Percentiles rank a stretch among this genome's conserved stretches.
Conservation (phyloP, 2,113 vertebrate species). For the Taxidea taxus region DNA sequence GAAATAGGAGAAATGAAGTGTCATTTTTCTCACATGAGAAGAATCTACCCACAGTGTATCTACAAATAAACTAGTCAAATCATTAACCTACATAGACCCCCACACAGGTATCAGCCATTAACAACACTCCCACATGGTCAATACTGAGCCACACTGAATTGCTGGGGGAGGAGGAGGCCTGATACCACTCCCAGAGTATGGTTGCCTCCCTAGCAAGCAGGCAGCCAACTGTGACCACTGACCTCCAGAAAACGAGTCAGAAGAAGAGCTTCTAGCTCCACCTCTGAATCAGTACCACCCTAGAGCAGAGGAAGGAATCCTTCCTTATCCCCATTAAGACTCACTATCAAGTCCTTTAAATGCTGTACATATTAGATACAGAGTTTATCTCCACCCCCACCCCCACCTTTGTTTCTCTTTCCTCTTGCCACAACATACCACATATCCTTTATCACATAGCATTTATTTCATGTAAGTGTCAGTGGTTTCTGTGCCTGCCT, state of each 20-base stretch:
- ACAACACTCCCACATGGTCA: constrained; percentile 30
- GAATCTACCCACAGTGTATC: not conserved
- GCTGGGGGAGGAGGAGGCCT: not conserved
- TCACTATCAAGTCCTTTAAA: not conserved
- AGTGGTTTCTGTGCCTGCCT: not conserved
- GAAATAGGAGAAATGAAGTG: constrained; percentile 14
- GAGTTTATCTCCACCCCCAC: not conserved
- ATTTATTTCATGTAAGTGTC: not conserved
- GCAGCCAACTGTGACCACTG: constrained; percentile 45
- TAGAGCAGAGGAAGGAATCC: not conserved
- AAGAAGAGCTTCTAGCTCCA: not conserved
- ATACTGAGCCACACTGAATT: constrained; percentile 15
- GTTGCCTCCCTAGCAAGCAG: constrained; percentile 45
- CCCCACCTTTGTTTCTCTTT: not conserved
- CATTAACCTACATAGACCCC: constrained; percentile 60
- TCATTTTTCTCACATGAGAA: constrained; percentile 27
- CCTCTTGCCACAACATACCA: not conserved
- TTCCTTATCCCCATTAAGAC: not conserved
- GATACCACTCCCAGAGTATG: not conserved
- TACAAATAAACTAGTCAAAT: constrained; percentile 58
- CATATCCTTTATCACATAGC: not conserved
- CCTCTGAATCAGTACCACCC: not conserved
- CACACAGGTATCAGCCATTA: constrained; percentile 48
- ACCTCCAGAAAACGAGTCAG: not conserved
- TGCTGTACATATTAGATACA: not conserved